phyloP scores from a whole-genome alignment of 2,113 vertebrate genomes.

The Stercorarius parasiticus region DNA sequence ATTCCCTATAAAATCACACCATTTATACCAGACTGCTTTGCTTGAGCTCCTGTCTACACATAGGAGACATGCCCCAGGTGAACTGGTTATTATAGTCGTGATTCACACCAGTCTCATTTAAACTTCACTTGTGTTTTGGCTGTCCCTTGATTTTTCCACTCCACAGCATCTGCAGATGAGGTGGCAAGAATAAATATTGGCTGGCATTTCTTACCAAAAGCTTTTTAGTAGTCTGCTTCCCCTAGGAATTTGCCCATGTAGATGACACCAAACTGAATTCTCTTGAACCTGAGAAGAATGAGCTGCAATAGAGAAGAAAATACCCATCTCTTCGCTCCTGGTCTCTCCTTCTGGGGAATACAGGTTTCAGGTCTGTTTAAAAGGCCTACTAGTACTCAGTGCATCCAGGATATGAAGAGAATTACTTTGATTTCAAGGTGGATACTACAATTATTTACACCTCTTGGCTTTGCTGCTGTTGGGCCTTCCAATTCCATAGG shows the following conservation, averaged over 20 bases:
- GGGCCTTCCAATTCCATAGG: neutral
- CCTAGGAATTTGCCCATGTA: neutral
- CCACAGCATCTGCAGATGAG: neutral
- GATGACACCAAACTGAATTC: neutral
- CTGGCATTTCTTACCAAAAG: neutral
- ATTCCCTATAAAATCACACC: neutral
- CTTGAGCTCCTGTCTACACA: slow-evolving; percentile 4
- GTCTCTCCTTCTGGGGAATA: neutral
- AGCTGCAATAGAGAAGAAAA: neutral
- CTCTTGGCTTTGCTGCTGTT: neutral
- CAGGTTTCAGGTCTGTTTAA: neutral
- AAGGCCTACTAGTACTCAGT: neutral
- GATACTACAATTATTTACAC: neutral
- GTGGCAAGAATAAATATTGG: neutral
- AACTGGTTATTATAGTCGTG: slow-evolving; percentile 50
- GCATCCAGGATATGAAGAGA: neutral
- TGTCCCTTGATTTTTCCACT: neutral
- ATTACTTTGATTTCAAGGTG: neutral
- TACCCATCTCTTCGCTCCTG: neutral
- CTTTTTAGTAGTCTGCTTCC: neutral
- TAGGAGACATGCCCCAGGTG: slow-evolving; percentile 21
- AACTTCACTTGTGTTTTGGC: slow-evolving; percentile 30
- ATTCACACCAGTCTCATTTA: slow-evolving; percentile 30
- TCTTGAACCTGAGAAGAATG: neutral
- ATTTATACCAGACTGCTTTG: slow-evolving; percentile 19